Conservation (phyloP, 2,797 vertebrate genomes). For the Xerus rutilus region DNA sequence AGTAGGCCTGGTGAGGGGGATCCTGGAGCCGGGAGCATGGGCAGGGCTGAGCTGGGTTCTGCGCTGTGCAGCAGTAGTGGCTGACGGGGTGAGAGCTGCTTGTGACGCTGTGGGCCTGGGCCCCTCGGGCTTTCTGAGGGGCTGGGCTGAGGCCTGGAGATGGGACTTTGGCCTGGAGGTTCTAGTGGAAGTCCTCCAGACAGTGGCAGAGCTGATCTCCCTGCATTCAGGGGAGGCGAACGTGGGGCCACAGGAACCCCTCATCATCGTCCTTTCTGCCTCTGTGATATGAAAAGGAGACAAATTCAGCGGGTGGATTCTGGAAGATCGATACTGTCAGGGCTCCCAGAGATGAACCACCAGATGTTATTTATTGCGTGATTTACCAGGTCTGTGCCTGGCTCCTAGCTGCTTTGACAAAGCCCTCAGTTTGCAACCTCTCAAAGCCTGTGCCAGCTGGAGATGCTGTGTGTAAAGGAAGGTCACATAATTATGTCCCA, state of each 20-base stretch:
- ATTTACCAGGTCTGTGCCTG: background rate
- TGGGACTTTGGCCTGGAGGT: background rate
- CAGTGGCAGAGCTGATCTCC: background rate
- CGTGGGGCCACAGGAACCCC: background rate
- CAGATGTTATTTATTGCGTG: constrained; percentile 51
- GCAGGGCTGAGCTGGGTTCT: background rate
- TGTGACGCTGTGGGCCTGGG: background rate
- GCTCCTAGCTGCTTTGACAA: background rate
- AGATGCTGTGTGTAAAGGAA: background rate
- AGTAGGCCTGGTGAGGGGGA: too few relatives aligned
- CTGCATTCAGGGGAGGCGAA: background rate
- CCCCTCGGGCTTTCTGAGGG: background rate
- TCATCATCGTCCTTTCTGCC: constrained; percentile 40
- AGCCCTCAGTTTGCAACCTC: background rate
- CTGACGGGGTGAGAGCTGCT: background rate
- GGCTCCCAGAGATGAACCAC: constrained; percentile 37
- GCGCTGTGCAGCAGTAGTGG: fast-evolving
- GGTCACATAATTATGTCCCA: background rate
- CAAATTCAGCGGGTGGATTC: constrained; percentile 73
- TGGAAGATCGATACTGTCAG: constrained; percentile 38
- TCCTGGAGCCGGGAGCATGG: background rate
- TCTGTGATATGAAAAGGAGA: constrained; percentile 60
- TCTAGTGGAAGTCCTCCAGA: background rate
- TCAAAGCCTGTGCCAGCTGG: constrained; percentile 32
- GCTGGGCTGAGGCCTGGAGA: background rate